Percentiles rank a stretch among this genome's conserved stretches.
These are phyloP conservation scores for Marmota monax DNA, from an alignment of 2,113 vertebrate species.

Conservation along the genomic window DNA sequence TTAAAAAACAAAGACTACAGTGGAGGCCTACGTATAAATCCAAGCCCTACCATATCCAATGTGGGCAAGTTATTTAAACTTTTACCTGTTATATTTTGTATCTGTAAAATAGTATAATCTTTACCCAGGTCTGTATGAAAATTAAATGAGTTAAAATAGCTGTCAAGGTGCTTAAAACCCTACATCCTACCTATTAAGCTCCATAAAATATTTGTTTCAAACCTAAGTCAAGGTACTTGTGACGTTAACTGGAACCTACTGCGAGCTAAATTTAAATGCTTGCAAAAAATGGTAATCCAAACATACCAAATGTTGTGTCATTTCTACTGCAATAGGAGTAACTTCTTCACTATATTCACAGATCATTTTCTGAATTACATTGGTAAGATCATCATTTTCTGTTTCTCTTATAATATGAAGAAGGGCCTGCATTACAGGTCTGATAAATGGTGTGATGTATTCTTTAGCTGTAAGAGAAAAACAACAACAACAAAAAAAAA, in stretches of 20 bases:
- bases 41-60: background rate
- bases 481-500: background rate
- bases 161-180: background rate
- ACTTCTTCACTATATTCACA: conserved; percentile 99
- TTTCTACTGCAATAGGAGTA: conserved; percentile 99
- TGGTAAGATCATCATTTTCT: conserved; percentile 99
- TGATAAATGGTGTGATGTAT: conserved; percentile 97
- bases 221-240: background rate
- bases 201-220: background rate
- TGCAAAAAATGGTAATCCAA: background rate
- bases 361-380: conserved; percentile 99
- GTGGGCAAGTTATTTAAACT: background rate
- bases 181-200: background rate
- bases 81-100: background rate
- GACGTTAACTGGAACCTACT: background rate
- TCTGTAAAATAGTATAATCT: background rate
- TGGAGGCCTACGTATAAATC: background rate
- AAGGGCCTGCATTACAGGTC: conserved; percentile 98
- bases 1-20: too few relatives aligned
- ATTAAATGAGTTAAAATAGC: background rate
- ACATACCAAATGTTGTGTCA: conserved; percentile 99
- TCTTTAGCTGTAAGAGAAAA: conserved; percentile 94
- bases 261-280: background rate
- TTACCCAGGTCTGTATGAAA: background rate
- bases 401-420: conserved; percentile 99